Evolutionary conservation across 2,888 invertebrate genomes (phyloP).

Genomic region (Chalcosyrphus nemorum): DNA sequence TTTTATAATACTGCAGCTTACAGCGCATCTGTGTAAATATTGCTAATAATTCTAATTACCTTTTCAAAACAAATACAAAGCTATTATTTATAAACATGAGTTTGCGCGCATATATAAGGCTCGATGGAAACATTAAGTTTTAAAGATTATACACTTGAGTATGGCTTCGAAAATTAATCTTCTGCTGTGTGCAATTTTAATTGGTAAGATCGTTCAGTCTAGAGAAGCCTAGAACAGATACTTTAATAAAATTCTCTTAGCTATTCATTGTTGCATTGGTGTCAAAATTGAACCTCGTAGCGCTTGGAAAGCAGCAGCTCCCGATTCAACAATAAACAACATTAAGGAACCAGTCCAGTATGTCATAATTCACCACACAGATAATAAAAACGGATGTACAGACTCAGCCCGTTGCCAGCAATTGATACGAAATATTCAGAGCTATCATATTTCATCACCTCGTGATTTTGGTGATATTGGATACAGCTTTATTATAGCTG

Average conservation of each 20-base stretch:
- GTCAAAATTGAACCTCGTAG: conserved; percentile 77
- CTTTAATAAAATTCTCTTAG: neutral
- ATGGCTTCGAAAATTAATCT: neutral
- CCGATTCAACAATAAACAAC: neutral
- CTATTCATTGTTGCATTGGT: neutral
- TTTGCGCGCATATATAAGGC: neutral
- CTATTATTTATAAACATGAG: neutral
- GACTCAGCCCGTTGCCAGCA: conserved; percentile 83
- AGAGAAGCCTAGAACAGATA: neutral
- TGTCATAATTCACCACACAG: conserved; percentile 79
- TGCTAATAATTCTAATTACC: neutral
- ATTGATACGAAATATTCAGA: conserved; percentile 86
- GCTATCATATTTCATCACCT: conserved; percentile 85
- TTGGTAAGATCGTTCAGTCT: neutral
- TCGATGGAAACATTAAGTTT: neutral
- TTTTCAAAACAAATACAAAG: too few relatives aligned
- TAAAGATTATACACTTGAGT: neutral
- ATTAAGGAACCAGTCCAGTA: neutral
- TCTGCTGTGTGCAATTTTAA: neutral
- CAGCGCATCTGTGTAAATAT: neutral
- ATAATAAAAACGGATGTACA: conserved; percentile 85
- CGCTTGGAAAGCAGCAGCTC: conserved; percentile 84
- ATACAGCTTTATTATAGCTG: conserved; percentile 88
- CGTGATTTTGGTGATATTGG: conserved; percentile 87
- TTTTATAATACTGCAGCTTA: neutral